Percentiles rank a stretch among this genome's conserved stretches.
Evolutionary conservation across 2,797 vertebrate genomes (phyloP).

Genomic region (Ciconia nigra): DNA sequence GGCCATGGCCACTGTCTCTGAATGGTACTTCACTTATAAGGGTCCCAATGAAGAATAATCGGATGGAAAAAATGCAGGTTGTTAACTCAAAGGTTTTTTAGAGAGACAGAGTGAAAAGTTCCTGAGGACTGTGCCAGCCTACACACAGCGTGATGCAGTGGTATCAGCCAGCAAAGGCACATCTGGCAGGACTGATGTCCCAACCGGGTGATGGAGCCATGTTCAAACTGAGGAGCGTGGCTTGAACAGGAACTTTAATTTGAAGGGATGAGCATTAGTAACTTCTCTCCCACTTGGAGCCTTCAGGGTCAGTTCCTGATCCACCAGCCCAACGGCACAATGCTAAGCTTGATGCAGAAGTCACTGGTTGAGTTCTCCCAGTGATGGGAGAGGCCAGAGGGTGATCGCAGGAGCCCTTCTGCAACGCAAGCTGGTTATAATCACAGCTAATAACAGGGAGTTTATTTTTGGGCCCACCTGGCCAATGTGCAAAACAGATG

Average conservation of each 20-base stretch:
- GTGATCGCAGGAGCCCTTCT: background rate
- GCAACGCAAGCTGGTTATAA: background rate
- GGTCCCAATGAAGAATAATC: constrained; percentile 53
- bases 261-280: background rate
- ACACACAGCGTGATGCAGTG: background rate
- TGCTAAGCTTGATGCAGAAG: background rate
- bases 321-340: background rate
- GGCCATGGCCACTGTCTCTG: constrained; percentile 51
- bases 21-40: constrained; percentile 50
- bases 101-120: background rate
- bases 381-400: background rate
- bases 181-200: background rate
- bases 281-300: background rate
- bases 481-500: background rate
- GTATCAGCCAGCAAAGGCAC: background rate
- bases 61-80: background rate
- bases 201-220: background rate
- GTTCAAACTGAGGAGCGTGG: background rate
- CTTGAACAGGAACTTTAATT: background rate
- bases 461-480: background rate
- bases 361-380: background rate
- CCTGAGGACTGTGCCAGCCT: background rate
- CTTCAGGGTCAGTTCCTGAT: background rate
- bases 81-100: constrained; percentile 3
- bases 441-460: background rate